phyloP scores from a whole-genome alignment of 2,113 vertebrate species.

The Dasyurus viverrinus region DNA sequence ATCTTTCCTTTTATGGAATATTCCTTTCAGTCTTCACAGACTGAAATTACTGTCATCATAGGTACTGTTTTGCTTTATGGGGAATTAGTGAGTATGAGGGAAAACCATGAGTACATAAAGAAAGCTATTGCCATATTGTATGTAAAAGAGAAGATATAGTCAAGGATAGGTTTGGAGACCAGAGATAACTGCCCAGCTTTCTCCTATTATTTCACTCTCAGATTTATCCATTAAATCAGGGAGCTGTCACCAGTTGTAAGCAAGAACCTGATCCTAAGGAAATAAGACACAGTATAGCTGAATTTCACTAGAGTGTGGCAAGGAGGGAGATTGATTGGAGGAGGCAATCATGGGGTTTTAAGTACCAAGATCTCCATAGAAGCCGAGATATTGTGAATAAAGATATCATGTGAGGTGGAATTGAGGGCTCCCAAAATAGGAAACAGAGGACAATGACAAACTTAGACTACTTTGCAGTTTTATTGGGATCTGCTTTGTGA shows the following conservation, averaged over 20 bases:
- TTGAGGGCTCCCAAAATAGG: not conserved
- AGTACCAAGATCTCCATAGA: not conserved
- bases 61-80: not conserved
- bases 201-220: not conserved
- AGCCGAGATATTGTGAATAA: not conserved
- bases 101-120: not conserved
- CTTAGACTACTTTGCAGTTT: not conserved
- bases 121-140: not conserved
- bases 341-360: not conserved
- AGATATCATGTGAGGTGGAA: not conserved
- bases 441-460: not conserved
- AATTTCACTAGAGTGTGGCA: not conserved
- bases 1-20: not conserved
- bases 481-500: not conserved
- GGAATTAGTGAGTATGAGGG: not conserved
- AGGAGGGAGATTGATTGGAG: not conserved
- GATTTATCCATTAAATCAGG: not conserved
- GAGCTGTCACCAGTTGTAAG: not conserved
- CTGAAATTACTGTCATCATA: slow-evolving; percentile 11
- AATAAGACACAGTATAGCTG: not conserved
- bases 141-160: not conserved
- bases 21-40: not conserved
- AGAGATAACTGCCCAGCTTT: not conserved
- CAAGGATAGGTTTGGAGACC: not conserved
- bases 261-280: not conserved